Evolutionary conservation across 2,888 invertebrate species (phyloP).

Genomic region (Drosophila longiperda): DNA sequence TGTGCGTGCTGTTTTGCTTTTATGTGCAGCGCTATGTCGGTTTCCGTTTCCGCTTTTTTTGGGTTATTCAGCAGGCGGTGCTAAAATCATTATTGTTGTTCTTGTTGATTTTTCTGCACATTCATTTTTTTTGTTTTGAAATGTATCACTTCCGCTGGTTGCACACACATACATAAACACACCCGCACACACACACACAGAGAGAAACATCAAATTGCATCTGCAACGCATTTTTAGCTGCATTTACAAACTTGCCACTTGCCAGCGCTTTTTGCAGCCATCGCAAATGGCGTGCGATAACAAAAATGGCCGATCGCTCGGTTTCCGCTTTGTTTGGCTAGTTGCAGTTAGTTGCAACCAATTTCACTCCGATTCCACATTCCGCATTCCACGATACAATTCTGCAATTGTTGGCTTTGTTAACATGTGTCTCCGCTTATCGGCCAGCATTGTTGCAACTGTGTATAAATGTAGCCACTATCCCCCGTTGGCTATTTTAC

Average conservation of each 20-base stretch:
- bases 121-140: constrained; percentile 41
- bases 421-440: constrained; percentile 79
- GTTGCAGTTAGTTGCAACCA: constrained; percentile 61
- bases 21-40: constrained; percentile 45
- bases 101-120: constrained; percentile 19
- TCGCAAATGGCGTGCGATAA: constrained; percentile 76
- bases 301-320: constrained; percentile 74
- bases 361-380: constrained; percentile 24
- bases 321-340: constrained; percentile 74
- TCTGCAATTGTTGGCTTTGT: constrained; percentile 69
- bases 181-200: constrained; percentile 11
- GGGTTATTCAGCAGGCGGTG: constrained; percentile 21
- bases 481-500: background rate
- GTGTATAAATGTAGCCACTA: background rate
- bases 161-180: constrained; percentile 16
- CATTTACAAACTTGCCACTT: constrained; percentile 26
- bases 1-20: constrained; percentile 31
- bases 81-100: constrained; percentile 38
- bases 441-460: constrained; percentile 59
- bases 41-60: constrained; percentile 70
- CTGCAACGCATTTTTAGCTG: constrained; percentile 42
- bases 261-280: constrained; percentile 42
- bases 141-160: constrained; percentile 59
- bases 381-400: constrained; percentile 27
- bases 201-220: constrained; percentile 23